A percentile compares a stretch with the other conserved stretches of the same genome.
Evolutionary conservation across 2,113 vertebrate species (phyloP).

Genomic region (Oreamnos americanus): DNA sequence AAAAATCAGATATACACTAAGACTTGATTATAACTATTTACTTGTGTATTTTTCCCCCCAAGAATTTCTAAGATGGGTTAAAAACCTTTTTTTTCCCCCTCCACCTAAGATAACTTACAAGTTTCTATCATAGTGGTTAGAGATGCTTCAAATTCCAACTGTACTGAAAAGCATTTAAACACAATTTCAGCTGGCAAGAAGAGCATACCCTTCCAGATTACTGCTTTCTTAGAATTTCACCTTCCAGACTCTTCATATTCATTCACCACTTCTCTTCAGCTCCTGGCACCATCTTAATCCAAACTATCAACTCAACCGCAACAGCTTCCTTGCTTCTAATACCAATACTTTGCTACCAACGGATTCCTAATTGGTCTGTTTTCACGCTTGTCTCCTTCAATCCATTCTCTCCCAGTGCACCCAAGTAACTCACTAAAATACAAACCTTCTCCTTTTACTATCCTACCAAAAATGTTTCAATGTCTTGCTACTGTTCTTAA

Average conservation of each 20-base stretch:
- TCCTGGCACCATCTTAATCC: not conserved
- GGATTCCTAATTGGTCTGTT: not conserved
- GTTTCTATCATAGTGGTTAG: not conserved
- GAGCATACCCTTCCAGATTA: not conserved
- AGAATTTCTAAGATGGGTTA: not conserved
- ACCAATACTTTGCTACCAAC: not conserved
- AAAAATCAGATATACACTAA: not conserved
- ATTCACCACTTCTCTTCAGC: not conserved
- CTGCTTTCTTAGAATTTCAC: not conserved
- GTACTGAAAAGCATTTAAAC: not conserved
- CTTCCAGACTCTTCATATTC: not conserved
- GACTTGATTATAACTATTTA: not conserved
- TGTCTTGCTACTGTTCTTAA: not conserved
- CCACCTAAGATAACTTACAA: not conserved
- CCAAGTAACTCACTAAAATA: not conserved
- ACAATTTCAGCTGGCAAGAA: not conserved
- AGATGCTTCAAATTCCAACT: not conserved
- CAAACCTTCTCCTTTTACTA: not conserved
- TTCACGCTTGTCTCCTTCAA: not conserved
- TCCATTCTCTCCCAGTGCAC: not conserved
- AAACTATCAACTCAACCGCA: not conserved
- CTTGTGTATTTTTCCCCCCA: not conserved
- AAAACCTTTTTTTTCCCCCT: not conserved
- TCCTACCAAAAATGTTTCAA: not conserved
- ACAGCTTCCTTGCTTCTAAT: not conserved